Evolutionary conservation across 2,797 vertebrate genomes (phyloP), one percentile per base, ranked within the genome.

Genomic region (Loriculus beryllinus): DNA sequence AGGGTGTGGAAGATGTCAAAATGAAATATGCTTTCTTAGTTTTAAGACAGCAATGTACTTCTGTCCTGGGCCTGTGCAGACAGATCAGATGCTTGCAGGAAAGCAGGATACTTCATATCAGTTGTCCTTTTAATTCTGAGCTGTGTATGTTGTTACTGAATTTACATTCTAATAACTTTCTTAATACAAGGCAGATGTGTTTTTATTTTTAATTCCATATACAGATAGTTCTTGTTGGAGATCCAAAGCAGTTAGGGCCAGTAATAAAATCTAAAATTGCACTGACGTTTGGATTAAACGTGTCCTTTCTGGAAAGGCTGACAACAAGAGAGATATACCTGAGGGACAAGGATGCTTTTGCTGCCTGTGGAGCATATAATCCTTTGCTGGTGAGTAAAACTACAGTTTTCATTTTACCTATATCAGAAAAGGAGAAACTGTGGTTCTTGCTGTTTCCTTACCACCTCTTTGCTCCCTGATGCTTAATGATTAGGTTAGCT

Each of bases 231-330:
- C 98, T 99, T 56, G 98, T 99, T 16, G 99, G 99, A 83, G 99
- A 99, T 95, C 99, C 99, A 35, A 98, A 98, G 97, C 99, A 99
- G 90, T 96, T 99, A 72, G 99, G 99, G 14, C 99, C 99, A 1
- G 80, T 99, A 49, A 98, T 99, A 93, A 99, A 99, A 97, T 99
- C 99, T 74, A 98, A 97, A 76, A 94, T 98, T 18, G 98, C 99
- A 1, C 39, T 91, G 48, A 88, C 91, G 67, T 99, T 98, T 52
- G 99, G 99, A 71, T 98, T 99, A 70, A 98, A 97, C 6, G 20
- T 98, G 21, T 99, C 99, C 59, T 95, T 99, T 90, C 75, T 99
- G 94, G 99, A 99, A 96, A 98, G 99, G 83, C 96, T 99, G 52
- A 99, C 99, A 98, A 91, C 97, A 56, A 98, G 96, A 31, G 95